Evolutionary conservation across 2,797 vertebrate species (phyloP), one percentile per base, ranked within the genome.

Genomic region (Karalla daura): DNA sequence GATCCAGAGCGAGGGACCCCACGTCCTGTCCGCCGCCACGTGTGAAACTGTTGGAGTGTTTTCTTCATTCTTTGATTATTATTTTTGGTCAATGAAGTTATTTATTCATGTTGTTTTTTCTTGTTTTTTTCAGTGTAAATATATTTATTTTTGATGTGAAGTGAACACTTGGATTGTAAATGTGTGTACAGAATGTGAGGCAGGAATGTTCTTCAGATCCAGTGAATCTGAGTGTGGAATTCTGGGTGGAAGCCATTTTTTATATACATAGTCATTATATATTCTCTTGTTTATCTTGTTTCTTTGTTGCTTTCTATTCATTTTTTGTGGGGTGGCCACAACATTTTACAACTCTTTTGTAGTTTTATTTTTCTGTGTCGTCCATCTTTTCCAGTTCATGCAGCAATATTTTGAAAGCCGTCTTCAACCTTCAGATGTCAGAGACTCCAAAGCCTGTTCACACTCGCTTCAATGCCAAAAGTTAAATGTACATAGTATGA

Each of bases 61-160:
- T 92, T 79, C 74, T 76, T n/a, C n/a, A n/a, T n/a, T n/a, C n/a
- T n/a, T n/a, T n/a, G n/a, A n/a, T n/a, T n/a, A n/a, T n/a, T n/a
- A n/a, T 69, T 66, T 68, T 50, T 83, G 92, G 88, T 81, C 80
- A 87, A 93, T 94, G 94, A 95, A 96, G 92, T 98, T 98, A 98
- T 98, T 99, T 98, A 98, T 98, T 97, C 93, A 88, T 93, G 78
- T 92, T 91, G 40, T 83, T 76, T 76, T 71, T 65, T 18, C 60
- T 24, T 64, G 44, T 27, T 30, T 59, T 74, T 72, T 93, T 71
- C 78, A 90, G 93, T 98, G 96, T 98, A 98, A 97, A 98, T 98
- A 98, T 99, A 98, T 99, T 98, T 99, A 98, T 98, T 98, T 96
- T 95, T 85, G 92, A 95, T 94, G 94, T 97, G 95, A 96, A 93